Evolutionary conservation across 2,888 invertebrate genomes (phyloP), one percentile per base, ranked within the genome.

Genomic region (Meghimatium bilineatum): DNA sequence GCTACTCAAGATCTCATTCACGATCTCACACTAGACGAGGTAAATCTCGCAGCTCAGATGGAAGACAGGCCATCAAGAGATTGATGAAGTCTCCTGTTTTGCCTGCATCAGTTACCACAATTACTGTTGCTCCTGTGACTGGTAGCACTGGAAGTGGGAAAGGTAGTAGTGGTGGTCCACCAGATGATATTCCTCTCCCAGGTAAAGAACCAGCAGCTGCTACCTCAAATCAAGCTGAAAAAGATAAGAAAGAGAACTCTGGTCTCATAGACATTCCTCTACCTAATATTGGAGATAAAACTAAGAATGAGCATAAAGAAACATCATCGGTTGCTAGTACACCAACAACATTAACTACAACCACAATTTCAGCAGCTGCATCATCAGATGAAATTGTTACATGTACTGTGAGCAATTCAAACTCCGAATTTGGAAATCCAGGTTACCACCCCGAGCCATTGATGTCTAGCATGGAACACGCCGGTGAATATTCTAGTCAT

Each of bases 141-240:
- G 80, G 80, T n/a, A 66, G 69, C 36, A 80, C 80, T 14, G 67
- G 63, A 29, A 78, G 83, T 56, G 82, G 82, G 20, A 79, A 76
- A 69, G 36, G 63, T 44, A 66, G n/a, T 17, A 76, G 69, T 36
- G 69, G 66, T 38, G 49, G 75, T 20, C 89, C 90, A 82, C 89
- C 91, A 3, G 86, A 88, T 52, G 90, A 91, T 85, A 91, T 91
- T 63, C 91, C 91, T 38, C 80, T 91, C 14, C 91, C 91, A 56
- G 88, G 52, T 49, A 82, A 80, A 32, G 87, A 83, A 23, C 49
- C 86, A 60, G 71, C 80, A 44, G 63, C 83, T 23, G n/a, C 78
- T 52, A 49, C 79, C 32, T 34, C 84, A 49, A 34, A 29, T 66
- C 72, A 78, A 67, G 36, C 71, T 26, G 84, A 84, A 52, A 77